Conservation (phyloP, 2,797 vertebrate species). For the Erethizon dorsatum region DNA sequence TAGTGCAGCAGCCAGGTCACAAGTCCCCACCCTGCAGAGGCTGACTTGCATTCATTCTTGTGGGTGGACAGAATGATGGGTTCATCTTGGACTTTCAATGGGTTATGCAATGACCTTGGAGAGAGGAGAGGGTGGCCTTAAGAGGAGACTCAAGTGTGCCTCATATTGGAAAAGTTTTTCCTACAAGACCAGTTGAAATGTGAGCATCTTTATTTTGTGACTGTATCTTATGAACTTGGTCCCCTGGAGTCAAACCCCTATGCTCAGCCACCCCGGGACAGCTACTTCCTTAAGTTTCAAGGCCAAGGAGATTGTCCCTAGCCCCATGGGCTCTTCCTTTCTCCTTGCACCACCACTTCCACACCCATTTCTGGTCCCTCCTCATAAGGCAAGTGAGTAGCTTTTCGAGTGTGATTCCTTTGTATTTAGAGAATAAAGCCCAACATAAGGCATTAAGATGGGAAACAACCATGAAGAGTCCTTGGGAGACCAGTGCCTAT, state of each 20-base stretch:
- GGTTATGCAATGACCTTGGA: background rate
- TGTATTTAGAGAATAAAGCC: conserved; percentile 16
- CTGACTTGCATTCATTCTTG: background rate
- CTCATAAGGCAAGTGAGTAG: conserved; percentile 1
- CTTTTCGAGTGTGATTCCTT: conserved; percentile 34
- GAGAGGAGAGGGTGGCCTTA: background rate
- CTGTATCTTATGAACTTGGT: background rate
- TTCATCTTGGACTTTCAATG: background rate
- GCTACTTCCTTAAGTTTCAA: background rate
- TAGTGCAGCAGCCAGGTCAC: background rate
- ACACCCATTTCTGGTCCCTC: background rate
- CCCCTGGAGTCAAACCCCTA: background rate
- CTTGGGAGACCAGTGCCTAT: background rate
- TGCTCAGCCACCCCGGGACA: background rate
- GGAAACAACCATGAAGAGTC: background rate
- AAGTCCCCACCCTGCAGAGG: background rate
- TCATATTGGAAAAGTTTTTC: background rate
- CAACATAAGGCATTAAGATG: background rate
- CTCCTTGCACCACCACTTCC: background rate
- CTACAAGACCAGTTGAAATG: background rate
- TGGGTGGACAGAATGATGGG: background rate
- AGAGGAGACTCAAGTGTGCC: background rate
- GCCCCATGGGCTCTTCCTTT: background rate
- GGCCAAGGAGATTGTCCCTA: background rate
- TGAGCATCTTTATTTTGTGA: conserved; percentile 44